Evolutionary conservation across 2,888 invertebrate species (phyloP).

Genomic region (Apoda limacodes): DNA sequence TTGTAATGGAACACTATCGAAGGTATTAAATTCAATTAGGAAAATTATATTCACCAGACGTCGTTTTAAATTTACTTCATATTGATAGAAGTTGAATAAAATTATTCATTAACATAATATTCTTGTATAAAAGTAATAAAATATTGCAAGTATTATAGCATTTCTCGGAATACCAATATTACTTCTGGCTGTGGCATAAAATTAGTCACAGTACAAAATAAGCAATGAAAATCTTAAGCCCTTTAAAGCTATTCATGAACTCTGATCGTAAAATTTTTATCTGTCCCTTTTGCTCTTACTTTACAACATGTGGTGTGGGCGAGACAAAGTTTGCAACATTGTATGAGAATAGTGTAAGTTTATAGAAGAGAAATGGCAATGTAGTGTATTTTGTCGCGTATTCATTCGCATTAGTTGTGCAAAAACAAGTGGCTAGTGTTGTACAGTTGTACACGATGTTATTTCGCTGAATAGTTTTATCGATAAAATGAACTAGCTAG

Average conservation of each 20-base stretch:
- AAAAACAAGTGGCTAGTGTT: too few species aligned
- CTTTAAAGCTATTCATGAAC: slow-evolving; percentile 46
- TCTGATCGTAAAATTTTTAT: slow-evolving; percentile 45
- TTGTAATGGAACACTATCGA: too few species aligned
- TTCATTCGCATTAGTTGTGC: too few species aligned
- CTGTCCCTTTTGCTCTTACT: slow-evolving; percentile 28
- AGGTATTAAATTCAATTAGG: too few species aligned
- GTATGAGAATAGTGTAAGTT: slow-evolving; percentile 36
- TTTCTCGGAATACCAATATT: slow-evolving; percentile 37
- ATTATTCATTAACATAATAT: slow-evolving; percentile 23
- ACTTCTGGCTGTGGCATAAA: slow-evolving; percentile 41
- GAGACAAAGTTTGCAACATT: slow-evolving; percentile 41
- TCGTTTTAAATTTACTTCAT: too few species aligned
- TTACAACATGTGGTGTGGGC: slow-evolving; percentile 22
- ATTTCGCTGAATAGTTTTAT: too few species aligned
- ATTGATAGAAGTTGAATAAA: too few species aligned
- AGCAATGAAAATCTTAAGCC: slow-evolving; percentile 51
- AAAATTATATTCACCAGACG: too few species aligned
- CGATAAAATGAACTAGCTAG: too few species aligned
- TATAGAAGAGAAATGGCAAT: slow-evolving; percentile 43
- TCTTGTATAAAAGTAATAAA: slow-evolving; percentile 23
- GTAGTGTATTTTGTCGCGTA: slow-evolving; percentile 31
- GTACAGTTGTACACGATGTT: too few species aligned
- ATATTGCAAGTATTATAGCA: slow-evolving; percentile 23
- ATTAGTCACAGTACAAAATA: slow-evolving; percentile 60